Base-by-base conservation (phyloP, 2,797 vertebrate species). In the Channa striata region DNA sequence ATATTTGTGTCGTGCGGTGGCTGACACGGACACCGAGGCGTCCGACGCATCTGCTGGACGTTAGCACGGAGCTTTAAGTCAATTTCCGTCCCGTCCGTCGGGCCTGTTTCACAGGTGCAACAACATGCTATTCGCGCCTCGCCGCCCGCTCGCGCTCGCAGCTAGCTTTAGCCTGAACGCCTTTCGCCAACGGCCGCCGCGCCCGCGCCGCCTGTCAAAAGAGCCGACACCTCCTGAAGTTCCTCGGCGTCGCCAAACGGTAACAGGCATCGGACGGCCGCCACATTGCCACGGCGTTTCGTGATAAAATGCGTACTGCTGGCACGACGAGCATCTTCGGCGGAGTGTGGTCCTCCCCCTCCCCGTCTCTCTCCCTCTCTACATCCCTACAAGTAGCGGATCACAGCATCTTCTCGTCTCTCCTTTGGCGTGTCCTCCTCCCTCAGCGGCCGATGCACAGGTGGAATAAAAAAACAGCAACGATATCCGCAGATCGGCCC, bases 401-500 rank as follows among this genome's bases (percentile, higher is more conserved):
- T 95, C 95, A 83, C 92, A 95, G 92, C 95, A 96, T 95, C 95
- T 93, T 67, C 93, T 91, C 83, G 82, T 66, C 89, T 90, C 84
- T 89, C 91, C 79, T 84, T 89, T 82, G 95, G 94, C 48, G 94
- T 96, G 48, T 95, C 96, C 73, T 95, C 94, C 87, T 94, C 94
- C 87, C 93, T 94, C 90, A 93, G 93, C 12, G 76, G 88, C 76
- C 68, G 77, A 54, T 72, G 67, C 69, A 66, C 87, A 84, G 82
- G 85, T 87, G 54, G 14, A 83, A 78, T 60, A 78, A 63, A 68
- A 57, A n/a, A n/a, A n/a, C n/a, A n/a, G n/a, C 59, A 59, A 42
- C 78, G 44, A 72, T 68, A 68, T 47, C 72, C 77, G 51, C 78
- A 49, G 51, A 71, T 72, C 25, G 46, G 33, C 19, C 49, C 51